These are phyloP conservation scores for Podargus strigoides DNA, from an alignment of 2,797 vertebrate species.

Conservation along the genomic window DNA sequence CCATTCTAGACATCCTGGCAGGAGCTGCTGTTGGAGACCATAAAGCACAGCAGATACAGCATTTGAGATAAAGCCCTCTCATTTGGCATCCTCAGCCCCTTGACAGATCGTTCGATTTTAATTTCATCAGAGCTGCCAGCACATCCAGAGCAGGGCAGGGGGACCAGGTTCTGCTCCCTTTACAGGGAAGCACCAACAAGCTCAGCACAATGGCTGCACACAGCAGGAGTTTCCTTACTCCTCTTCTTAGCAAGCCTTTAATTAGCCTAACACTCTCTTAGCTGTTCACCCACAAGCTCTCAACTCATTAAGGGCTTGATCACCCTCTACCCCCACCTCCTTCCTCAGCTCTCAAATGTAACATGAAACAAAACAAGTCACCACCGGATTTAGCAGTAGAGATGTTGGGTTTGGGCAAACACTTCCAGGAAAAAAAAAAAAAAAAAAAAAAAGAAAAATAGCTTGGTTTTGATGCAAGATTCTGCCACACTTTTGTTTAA, in stretches of 20 bases:
- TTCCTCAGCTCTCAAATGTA: neutral
- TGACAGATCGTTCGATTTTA: rapidly evolving
- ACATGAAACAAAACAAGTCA: neutral
- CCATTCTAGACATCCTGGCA: neutral
- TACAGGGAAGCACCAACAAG: rapidly evolving
- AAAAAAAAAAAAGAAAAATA: too few relatives aligned
- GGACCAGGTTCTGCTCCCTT: neutral
- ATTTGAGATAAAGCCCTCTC: neutral
- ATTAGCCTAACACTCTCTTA: neutral
- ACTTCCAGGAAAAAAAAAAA: neutral
- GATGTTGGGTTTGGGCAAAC: neutral
- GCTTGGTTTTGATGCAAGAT: neutral
- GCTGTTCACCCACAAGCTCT: neutral
- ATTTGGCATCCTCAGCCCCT: rapidly evolving
- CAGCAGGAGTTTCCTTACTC: neutral
- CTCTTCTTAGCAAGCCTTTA: neutral
- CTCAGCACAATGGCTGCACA: neutral
- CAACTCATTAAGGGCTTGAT: neutral
- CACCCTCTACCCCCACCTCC: neutral
- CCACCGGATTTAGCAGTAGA: neutral
- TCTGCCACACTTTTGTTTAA: neutral
- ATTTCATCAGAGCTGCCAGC: neutral
- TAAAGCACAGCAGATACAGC: neutral
- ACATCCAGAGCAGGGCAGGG: rapidly evolving
- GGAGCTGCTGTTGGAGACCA: neutral